Base-by-base conservation (phyloP, 2,888 invertebrate genomes). In the Scelioninae gen. 2 region DNA sequence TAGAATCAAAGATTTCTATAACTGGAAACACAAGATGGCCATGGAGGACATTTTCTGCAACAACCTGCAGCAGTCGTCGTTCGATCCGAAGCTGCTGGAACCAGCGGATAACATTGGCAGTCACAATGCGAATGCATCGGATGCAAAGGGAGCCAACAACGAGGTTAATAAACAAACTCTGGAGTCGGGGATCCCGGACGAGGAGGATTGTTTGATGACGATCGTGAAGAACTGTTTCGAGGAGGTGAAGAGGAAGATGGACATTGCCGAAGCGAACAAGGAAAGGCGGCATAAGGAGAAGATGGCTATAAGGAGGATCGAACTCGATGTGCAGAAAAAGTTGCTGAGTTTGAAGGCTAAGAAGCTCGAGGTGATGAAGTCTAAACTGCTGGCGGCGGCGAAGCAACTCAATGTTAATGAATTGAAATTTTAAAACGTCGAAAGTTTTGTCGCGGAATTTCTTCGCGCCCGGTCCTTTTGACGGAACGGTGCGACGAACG, bases 21-120 rank as follows among this genome's bases (percentile, higher is more conserved):
- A 83, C 13, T 84, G 84, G 84, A 83, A 84, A 15, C 84, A 84
- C 60, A 84, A 83, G 43, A 78, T 78, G 63, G 84, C 82, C 0
- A 48, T 84, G 55, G 84, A 85, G 18, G 83, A 84, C 35, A 84
- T 84, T 33, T 85, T 84, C 13, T 5, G 16, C 2, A 75, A 77
- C n/a, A 81, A 84, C 19, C 16, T 70, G 19, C 63, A 70, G 22
- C 63, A 63, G 10, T 64, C 57, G 7, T 15, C 19, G n/a, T 43
- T 60, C 9, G 45, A 50, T 45, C 46, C 46, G 31, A 63, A 33
- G 6, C 13, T 35, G 63, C 16, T 28, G 31, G 68, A 33, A 48
- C 35, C 6, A 13, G 22, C 22, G 57, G 39, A 52, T 22, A 52
- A 16, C 10, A 43, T 1, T 2, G 11, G 4, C 2, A 16, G n/a